Evolutionary conservation across 2,113 vertebrate genomes (phyloP), one percentile per base, ranked within the genome.

Genomic region (Crotalus tigris): DNA sequence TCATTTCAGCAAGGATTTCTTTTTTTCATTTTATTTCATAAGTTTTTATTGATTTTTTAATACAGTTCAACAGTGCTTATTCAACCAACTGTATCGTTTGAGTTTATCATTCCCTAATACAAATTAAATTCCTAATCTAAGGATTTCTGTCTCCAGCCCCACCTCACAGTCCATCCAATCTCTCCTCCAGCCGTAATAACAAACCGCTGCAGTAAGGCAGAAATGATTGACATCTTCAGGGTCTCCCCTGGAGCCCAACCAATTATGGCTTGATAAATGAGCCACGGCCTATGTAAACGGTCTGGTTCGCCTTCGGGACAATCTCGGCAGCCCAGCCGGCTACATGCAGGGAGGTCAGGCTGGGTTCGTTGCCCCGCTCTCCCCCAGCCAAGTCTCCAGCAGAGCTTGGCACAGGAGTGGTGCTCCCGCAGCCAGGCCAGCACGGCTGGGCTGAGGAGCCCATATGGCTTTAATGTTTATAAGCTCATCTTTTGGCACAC

Each of bases 161-260:
- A 19, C 87, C 91, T 89, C 11, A n/a, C 75, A 24, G 1, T 29
- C 33, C 95, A 93, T 89, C 53, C 89, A 92, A 92, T 53, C 85
- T 93, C 64, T 95, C 61, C 81, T 93, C 95, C 81, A 0, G 39
- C 92, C 0, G 0, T 17, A 33, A 46, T 93, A 92, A 93, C 90
- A 87, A 96, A 93, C 93, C 0, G 0, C 58, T 95, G 10, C 91
- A 91, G 75, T 90, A 93, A 95, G 91, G 92, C 85, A 57, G 88
- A 92, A 81, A 13, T 92, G 93, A 96, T 49, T 95, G 95, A 90
- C 93, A 9, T 10, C 12, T 26, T 95, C 57, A 93, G 92, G 89
- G 85, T 85, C 92, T 91, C 93, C 89, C 49, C 95, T 87, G 85
- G 92, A 92, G 93, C 93, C 51, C 91, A 61, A 15, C 90, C 44